Evolutionary conservation across 2,888 invertebrate genomes (phyloP), one percentile per base, ranked within the genome.

Genomic region (Zhengitettix transpicula): DNA sequence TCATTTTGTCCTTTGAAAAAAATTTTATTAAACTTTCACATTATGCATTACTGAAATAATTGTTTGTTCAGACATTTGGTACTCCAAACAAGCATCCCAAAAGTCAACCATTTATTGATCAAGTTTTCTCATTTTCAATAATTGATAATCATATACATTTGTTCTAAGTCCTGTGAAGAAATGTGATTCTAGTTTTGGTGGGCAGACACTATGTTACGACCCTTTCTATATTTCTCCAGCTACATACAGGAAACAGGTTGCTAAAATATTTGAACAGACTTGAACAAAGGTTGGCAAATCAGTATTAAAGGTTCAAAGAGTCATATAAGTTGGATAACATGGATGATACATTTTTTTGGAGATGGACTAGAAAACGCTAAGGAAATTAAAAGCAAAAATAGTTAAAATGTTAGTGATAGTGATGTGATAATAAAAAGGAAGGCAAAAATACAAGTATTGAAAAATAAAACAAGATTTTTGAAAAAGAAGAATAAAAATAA

Each of bases 101-200:
- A 71, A 96, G 95, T 72, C 97, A 99, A 72, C 99, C 99, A 15
- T 99, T 99, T 72, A 84, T 93, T 70, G 99, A 99, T 73, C 96
- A 97, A 76, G 89, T 99, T 0, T 89, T 90, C 69, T 88, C 89
- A 15, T 99, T 99, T 70, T 87, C 89, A 66, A 78, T 93, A 61
- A 74, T 95, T 57, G 97, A 98, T 70, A 89, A 93, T 67, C 82
- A 92, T 65, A 90, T 99, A 71, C 82, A 64, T 80, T 83, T 73
- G 78, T 80, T 52, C 71, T 81, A 60, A 81, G 84, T 68, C 77
- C 88, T 72, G 89, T 98, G 0, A 91, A 94, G 76, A 87, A 99
- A 70, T 99, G 99, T 77, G 85, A 86, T 59, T 90, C 89, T 9
- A 96, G 97, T 68, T 99, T 99, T 76, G 87, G 89, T 62, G 98